Base-by-base conservation (phyloP, 1,140 invertebrate species). In the Bombus breviceps region DNA sequence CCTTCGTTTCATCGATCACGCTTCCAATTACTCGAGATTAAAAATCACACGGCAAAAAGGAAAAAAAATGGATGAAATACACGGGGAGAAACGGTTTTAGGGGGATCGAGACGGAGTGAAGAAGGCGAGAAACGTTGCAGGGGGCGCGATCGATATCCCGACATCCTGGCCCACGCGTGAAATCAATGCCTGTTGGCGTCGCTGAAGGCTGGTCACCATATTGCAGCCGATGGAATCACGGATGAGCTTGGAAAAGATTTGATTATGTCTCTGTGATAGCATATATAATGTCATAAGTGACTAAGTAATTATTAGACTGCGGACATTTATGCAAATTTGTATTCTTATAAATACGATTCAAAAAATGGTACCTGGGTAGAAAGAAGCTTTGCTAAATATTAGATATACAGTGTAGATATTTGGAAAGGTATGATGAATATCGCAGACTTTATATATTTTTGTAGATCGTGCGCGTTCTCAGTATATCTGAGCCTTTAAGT, bases 201-300 rank as follows among this genome's bases (percentile, higher is more conserved):
- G 78, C 9, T 34, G 47, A 84, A 75, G 72, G 78, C 73, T 69
- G 84, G 88, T 89, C 88, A 83, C 88, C 85, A 89, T 90, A 89
- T 90, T 90, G 88, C 74, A 34, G 66, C 66, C 34, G 34, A 9
- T 68, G 32, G 66, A 25, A 68, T 34, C 66, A 34, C 34, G 3
- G 18, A 25, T 4, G 22, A 10, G 9, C 22, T 68, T 22, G 1
- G 8, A 25, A 34, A 37, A 25, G 18, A 10, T 37, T 68, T 22
- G 66, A 68, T 68, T 22, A 68, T 37, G 32, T 10, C 66, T 37
- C 66, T 37, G 9, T 9, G 64, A 18, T 34, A 22, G 64, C 2
- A 13, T 34, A 34, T 22, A 18, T 32, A 34, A 66, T 5, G 18
- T 4, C 47, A 53, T 53, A 53, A 22, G 47, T 53, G 18, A 22